Evolutionary conservation across 2,113 vertebrate genomes (phyloP).

Genomic region (Gorilla gorilla): DNA sequence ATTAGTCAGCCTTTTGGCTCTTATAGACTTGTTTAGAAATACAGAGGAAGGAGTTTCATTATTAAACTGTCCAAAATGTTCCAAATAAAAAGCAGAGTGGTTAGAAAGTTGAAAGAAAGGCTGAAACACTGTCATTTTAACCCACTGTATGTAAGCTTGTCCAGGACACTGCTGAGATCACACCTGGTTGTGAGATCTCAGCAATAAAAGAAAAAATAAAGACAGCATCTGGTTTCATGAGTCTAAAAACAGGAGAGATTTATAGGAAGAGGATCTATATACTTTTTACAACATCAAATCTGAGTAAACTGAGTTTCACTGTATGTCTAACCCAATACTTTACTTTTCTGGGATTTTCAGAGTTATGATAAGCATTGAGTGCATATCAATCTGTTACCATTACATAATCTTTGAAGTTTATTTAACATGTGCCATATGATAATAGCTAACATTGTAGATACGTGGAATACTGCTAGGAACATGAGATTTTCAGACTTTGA

Average conservation of each 20-base stretch:
- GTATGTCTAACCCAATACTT: neutral
- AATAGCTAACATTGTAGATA: slow-evolving; percentile 6
- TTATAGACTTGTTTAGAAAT: neutral
- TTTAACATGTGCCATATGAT: neutral
- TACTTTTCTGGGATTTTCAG: neutral
- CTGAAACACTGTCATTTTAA: slow-evolving; percentile 8
- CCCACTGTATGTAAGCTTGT: neutral
- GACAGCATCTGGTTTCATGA: slow-evolving; percentile 18
- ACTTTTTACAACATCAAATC: neutral
- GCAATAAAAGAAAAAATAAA: neutral
- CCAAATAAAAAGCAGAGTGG: neutral
- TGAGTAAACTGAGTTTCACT: neutral
- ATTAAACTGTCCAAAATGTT: slow-evolving; percentile 6
- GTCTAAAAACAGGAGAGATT: slow-evolving; percentile 5
- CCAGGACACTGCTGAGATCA: neutral
- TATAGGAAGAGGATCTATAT: neutral
- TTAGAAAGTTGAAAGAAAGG: neutral
- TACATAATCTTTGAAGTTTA: neutral
- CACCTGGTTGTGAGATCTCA: slow-evolving; percentile 13
- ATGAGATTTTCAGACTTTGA: neutral
- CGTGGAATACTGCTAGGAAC: neutral
- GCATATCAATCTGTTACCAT: neutral
- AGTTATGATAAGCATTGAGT: neutral
- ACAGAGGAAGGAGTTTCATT: neutral
- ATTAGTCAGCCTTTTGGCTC: neutral